phyloP scores from a whole-genome alignment of 1,140 invertebrate species.

The Heliconius eleuchia region DNA sequence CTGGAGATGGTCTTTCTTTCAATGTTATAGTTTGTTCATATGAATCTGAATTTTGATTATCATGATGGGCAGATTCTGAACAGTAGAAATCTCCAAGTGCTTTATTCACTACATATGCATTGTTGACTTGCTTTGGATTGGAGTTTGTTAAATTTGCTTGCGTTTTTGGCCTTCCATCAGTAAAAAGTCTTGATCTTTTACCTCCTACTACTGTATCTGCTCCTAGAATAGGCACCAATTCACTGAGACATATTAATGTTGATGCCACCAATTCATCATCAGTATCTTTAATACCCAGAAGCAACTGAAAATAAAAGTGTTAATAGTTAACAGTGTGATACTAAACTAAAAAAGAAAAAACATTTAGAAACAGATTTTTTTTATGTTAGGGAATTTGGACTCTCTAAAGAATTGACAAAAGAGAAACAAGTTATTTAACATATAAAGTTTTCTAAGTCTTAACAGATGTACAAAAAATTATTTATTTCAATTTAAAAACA shows the following conservation, averaged over 20 bases:
- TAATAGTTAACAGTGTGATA: background rate
- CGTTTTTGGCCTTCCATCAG: constrained; percentile 87
- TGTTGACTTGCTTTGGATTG: constrained; percentile 38
- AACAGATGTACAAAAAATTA: background rate
- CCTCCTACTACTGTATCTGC: constrained; percentile 90
- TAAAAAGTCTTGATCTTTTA: constrained; percentile 89
- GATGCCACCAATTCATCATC: constrained; percentile 90
- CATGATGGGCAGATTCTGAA: constrained; percentile 56
- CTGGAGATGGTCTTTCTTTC: constrained; percentile 88
- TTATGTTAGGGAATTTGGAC: too few relatives aligned
- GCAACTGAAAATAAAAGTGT: constrained; percentile 82
- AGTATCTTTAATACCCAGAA: constrained; percentile 91
- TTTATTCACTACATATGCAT: constrained; percentile 48
- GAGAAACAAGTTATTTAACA: too few relatives aligned
- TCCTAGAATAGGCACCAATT: constrained; percentile 91
- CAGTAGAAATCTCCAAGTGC: constrained; percentile 58
- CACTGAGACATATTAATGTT: constrained; percentile 89
- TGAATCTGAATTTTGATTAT: constrained; percentile 45
- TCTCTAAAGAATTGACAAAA: too few relatives aligned
- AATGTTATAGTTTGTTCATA: constrained; percentile 78
- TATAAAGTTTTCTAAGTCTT: too few relatives aligned
- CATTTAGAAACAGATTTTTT: too few relatives aligned
- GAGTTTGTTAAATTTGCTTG: constrained; percentile 59
- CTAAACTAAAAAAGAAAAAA: too few relatives aligned
- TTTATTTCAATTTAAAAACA: background rate